Percentiles rank a stretch among this genome's conserved stretches.
These are phyloP conservation scores for Aptenodytes forsteri DNA, from an alignment of 2,113 vertebrate species.

Conservation along the genomic window DNA sequence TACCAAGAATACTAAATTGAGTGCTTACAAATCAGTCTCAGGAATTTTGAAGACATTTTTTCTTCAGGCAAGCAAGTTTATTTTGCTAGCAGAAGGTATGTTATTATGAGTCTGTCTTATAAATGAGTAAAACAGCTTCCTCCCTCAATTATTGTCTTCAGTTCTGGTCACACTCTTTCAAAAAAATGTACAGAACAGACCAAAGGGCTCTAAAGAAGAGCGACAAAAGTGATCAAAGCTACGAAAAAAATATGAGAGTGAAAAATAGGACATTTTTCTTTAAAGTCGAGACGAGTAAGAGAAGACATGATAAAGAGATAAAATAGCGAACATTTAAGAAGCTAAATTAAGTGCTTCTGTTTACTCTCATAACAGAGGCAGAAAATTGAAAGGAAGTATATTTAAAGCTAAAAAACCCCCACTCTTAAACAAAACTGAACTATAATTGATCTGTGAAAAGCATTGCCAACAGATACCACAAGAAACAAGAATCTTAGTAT, in stretches of 20 bases:
- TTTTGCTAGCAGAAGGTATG: background rate
- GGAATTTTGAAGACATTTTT: background rate
- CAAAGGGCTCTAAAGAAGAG: background rate
- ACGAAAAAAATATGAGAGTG: background rate
- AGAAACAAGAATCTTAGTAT: background rate
- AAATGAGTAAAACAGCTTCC: background rate
- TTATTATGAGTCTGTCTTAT: background rate
- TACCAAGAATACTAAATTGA: background rate
- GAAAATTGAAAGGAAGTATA: background rate
- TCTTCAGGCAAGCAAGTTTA: background rate
- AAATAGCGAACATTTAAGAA: background rate
- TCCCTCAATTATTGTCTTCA: background rate
- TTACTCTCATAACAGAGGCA: background rate
- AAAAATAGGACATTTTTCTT: background rate
- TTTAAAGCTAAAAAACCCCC: background rate
- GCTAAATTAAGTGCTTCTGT: background rate
- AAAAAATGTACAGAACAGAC: background rate
- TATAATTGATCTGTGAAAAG: background rate
- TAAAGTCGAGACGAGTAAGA: background rate
- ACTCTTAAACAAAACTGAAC: background rate
- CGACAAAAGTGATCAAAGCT: background rate
- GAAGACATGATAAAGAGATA: background rate
- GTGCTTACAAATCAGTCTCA: background rate
- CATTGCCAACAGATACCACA: background rate
- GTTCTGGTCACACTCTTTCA: background rate